A percentile compares a stretch with the other conserved stretches of the same genome.
phyloP scores from a whole-genome alignment of 2,888 invertebrate genomes.

The Tanytarsus gracilentus region DNA sequence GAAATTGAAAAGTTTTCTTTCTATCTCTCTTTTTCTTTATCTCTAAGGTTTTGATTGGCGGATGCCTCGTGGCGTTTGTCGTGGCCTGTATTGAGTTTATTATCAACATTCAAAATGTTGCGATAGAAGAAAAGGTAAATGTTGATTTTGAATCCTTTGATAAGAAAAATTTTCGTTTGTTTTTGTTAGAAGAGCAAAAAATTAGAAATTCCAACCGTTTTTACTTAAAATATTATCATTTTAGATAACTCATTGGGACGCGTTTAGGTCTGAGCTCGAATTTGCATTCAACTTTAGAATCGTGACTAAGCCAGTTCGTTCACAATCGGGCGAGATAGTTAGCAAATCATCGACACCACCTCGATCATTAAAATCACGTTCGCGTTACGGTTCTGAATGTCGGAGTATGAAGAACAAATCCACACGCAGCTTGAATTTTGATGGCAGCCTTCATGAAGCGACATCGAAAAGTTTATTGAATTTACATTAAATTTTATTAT shows the following conservation, averaged over 20 bases:
- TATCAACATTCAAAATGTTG: constrained; percentile 70
- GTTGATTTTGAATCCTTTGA: no score
- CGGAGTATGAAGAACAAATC: constrained; percentile 20
- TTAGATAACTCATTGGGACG: constrained; percentile 60
- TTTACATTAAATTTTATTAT: constrained; percentile 22
- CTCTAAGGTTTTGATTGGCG: constrained; percentile 59
- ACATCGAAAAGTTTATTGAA: constrained; percentile 26
- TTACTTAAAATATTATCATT: constrained; percentile 32
- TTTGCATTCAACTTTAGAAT: constrained; percentile 66
- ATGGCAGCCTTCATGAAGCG: constrained; percentile 9
- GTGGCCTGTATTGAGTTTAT: constrained; percentile 77
- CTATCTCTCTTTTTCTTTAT: no score
- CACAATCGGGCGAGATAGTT: constrained; percentile 16
- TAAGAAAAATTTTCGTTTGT: no score
- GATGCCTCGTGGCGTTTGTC: constrained; percentile 59
- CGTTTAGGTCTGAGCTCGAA: constrained; percentile 57
- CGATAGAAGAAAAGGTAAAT: constrained; percentile 64
- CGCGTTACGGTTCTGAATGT: constrained; percentile 21
- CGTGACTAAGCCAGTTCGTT: constrained; percentile 57
- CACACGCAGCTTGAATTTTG: constrained; percentile 22
- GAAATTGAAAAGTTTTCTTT: no score
- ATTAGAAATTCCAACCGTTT: no score
- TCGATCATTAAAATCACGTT: constrained; percentile 25
- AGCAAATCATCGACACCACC: constrained; percentile 17
- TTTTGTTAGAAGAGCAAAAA: no score